These are phyloP conservation scores for Octodonta nipae DNA, from an alignment of 2,888 invertebrate species.

Conservation along the genomic window DNA sequence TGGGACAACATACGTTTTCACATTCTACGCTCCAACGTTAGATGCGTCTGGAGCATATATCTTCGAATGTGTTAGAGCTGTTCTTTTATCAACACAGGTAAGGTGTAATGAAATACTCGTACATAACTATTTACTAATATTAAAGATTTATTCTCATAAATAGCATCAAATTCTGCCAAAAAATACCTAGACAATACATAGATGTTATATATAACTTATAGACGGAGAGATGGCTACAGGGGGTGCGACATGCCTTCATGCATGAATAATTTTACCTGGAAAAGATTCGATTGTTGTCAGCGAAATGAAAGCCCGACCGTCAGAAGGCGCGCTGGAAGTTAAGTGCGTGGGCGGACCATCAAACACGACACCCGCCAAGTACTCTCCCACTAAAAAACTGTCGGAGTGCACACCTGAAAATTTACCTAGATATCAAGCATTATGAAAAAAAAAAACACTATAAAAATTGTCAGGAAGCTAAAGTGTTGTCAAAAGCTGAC, in stretches of 20 bases:
- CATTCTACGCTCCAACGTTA: slow-evolving; percentile 71
- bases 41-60: slow-evolving; percentile 59
- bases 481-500: not conserved
- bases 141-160: too few species aligned
- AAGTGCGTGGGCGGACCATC: slow-evolving; percentile 1
- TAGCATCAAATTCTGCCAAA: too few species aligned
- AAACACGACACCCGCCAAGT: too few species aligned
- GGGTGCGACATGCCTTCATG: not conserved
- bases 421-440: too few species aligned
- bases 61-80: slow-evolving; percentile 65
- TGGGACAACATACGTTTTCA: slow-evolving; percentile 79
- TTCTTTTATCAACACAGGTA: slow-evolving; percentile 87
- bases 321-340: slow-evolving; percentile 1
- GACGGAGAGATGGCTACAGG: too few species aligned
- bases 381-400: not conserved
- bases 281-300: slow-evolving; percentile 1
- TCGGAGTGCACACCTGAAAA: too few species aligned
- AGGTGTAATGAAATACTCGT: slow-evolving; percentile 21
- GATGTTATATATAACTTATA: too few species aligned
- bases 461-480: too few species aligned
- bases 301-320: not conserved
- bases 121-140: too few species aligned
- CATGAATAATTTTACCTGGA: not conserved
- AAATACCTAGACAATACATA: too few species aligned
- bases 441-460: too few species aligned